phyloP scores from a whole-genome alignment of 2,113 vertebrate species.

The Vanacampus margaritifer region DNA sequence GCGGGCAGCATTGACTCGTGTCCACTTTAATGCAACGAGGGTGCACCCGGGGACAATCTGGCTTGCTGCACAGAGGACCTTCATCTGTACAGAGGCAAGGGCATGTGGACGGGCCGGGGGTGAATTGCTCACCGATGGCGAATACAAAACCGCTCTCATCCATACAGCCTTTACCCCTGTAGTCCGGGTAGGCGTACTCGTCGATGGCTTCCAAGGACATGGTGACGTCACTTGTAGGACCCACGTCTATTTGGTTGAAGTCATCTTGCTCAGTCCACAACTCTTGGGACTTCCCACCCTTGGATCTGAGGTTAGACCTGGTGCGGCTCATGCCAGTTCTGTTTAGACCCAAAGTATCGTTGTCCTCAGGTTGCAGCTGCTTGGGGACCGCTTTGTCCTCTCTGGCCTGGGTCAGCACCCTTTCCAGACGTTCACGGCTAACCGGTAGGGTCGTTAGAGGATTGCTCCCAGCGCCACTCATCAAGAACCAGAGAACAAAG shows the following conservation, averaged over 20 bases:
- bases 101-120: constrained; percentile 91
- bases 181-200: constrained; percentile 95
- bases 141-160: constrained; percentile 98
- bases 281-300: constrained; percentile 69
- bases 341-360: constrained; percentile 73
- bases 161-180: constrained; percentile 96
- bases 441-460: constrained; percentile 82
- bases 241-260: constrained; percentile 74
- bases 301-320: constrained; percentile 71
- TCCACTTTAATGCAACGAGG: constrained; percentile 93
- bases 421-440: constrained; percentile 65
- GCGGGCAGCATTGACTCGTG: constrained; percentile 94
- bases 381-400: constrained; percentile 76
- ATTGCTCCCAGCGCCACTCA: constrained; percentile 78
- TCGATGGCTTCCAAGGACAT: constrained; percentile 81
- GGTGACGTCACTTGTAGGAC: constrained; percentile 72
- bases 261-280: constrained; percentile 72
- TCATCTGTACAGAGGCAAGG: constrained; percentile 98
- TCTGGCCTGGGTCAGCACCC: constrained; percentile 77
- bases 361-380: constrained; percentile 74
- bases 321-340: constrained; percentile 75
- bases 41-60: constrained; percentile 92
- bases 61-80: constrained; percentile 90
- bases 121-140: constrained; percentile 93
- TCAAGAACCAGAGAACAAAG: constrained; percentile 86